Evolutionary conservation across 2,113 vertebrate species (phyloP).

Genomic region (Pundamilia nyererei): DNA sequence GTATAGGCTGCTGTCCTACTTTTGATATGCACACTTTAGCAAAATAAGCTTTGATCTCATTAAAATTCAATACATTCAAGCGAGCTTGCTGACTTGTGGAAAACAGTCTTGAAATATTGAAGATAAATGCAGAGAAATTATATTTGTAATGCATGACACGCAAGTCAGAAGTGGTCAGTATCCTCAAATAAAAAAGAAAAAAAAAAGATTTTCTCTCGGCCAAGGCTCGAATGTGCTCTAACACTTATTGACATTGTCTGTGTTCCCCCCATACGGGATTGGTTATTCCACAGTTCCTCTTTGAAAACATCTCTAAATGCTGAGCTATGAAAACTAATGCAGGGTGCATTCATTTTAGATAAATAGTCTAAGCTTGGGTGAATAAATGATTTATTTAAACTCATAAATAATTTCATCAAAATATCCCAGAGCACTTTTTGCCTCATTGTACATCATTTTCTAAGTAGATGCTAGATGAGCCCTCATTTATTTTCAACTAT

Average conservation of each 20-base stretch:
- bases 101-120: conserved; percentile 72
- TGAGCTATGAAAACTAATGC: conserved; percentile 63
- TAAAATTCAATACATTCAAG: conserved; percentile 38
- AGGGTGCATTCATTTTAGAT: conserved; percentile 72
- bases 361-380: conserved; percentile 68
- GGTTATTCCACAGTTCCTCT: conserved; percentile 46
- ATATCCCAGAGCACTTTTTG: conserved; percentile 76
- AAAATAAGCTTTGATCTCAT: conserved; percentile 31
- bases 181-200: conserved; percentile 57
- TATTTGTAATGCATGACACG: conserved; percentile 70
- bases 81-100: conserved; percentile 64
- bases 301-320: conserved; percentile 58
- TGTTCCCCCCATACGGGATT: conserved; percentile 60
- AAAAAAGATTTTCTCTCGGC: conserved; percentile 66
- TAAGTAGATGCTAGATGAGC: conserved; percentile 62
- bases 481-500: conserved; percentile 76
- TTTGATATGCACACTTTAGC: neutral
- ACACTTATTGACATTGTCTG: conserved; percentile 80
- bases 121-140: conserved; percentile 64
- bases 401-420: conserved; percentile 76
- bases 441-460: conserved; percentile 75
- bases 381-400: conserved; percentile 74
- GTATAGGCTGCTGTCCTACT: neutral
- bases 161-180: conserved; percentile 66
- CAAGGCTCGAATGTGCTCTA: conserved; percentile 74